Conservation (phyloP, 2,113 vertebrate genomes). For the Sander vitreus region DNA sequence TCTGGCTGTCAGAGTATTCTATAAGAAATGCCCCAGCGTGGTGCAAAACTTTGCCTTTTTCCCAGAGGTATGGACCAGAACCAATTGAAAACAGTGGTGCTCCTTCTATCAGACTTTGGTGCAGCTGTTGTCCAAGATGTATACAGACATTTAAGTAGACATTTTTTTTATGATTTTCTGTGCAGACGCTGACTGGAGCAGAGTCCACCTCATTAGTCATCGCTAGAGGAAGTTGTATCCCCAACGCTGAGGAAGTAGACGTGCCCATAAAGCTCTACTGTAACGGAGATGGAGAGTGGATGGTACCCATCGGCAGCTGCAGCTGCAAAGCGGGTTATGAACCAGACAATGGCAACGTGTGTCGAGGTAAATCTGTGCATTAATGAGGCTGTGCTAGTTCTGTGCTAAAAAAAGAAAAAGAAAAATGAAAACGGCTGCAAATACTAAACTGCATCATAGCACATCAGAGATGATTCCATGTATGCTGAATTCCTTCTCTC, state of each 20-base stretch:
- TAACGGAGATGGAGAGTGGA: conserved; percentile 98
- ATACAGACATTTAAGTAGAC: not conserved
- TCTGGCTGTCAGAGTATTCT: conserved; percentile 96
- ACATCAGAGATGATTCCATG: not conserved
- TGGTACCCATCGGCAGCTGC: conserved; percentile 98
- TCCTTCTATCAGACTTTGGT: not conserved
- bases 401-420: not conserved
- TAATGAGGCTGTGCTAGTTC: conserved; percentile 6
- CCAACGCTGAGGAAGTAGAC: conserved; percentile 95
- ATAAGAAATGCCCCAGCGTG: conserved; percentile 96
- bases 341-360: conserved; percentile 91
- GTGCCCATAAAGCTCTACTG: conserved; percentile 98
- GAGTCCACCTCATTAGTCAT: conserved; percentile 98
- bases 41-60: conserved; percentile 98
- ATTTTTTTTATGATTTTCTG: conserved; percentile 1
- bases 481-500: not conserved
- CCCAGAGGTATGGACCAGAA: conserved; percentile 83
- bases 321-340: conserved; percentile 96
- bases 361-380: conserved; percentile 88
- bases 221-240: conserved; percentile 93
- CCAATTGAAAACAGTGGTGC: not conserved
- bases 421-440: conserved; percentile 19
- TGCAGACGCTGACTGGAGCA: conserved; percentile 93
- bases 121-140: not conserved
- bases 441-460: not conserved